Evolutionary conservation across 2,797 vertebrate species (phyloP), one percentile per base, ranked within the genome.

Genomic region (Phrynocephalus vlangalii): DNA sequence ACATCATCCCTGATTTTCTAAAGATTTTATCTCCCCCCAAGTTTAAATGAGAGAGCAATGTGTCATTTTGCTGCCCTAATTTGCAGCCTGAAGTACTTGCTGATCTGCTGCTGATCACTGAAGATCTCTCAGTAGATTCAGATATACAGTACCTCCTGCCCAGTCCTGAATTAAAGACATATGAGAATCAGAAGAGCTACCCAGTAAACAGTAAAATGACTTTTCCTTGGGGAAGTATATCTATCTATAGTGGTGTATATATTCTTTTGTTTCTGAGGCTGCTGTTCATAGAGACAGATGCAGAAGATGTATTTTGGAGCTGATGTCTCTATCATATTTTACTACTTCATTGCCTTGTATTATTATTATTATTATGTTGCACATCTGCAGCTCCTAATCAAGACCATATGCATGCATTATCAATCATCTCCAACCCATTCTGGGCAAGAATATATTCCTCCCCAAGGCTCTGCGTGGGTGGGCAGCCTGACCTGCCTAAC

Each of bases 101-200:
- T 71, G 28, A 13, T 6, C 30, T 73, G 5, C 60, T 63, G 60
- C 60, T 63, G 60, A 63, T 20, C 60, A 63, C 13, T 5, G 5
- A 20, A 63, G 60, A 15, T 63, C 60, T 28, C 48, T n/a, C 38
- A 68, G 44, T 38, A 38, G 30, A 82, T n/a, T 44, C 10, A 77
- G 44, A 77, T 48, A 13, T 26, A 44, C 3, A 44, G 38, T 44
- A 28, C 11, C 15, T 50, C n/a, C 44, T 82, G 44, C 28, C 4
- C 67, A 82, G 48, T 2, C 7, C 44, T 70, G 28, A 73, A 77
- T 52, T 86, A 92, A 87, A 90, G 80, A 90, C 90, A 93, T 33
- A 38, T 13, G 70, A 79, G 38, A 88, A 84, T 79, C 91, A 83
- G 87, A 92, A 92, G 86, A 60, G 86, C 84, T 93, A 93, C 84